Percentiles rank a stretch among this genome's conserved stretches.
phyloP scores from a whole-genome alignment of 2,797 vertebrate genomes.

The Neopelma chrysocephalum region DNA sequence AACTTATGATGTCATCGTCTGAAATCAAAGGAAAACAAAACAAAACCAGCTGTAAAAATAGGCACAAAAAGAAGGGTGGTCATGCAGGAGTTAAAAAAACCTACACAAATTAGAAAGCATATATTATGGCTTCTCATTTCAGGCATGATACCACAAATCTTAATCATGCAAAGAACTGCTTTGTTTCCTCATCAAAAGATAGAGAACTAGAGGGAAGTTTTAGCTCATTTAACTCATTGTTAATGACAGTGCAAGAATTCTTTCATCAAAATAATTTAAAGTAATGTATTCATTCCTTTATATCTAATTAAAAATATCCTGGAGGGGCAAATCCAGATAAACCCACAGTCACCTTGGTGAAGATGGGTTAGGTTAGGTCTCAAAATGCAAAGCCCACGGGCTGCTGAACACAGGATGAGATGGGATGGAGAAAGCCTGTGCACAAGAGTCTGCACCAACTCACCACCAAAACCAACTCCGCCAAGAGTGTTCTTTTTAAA shows the following conservation, averaged over 20 bases:
- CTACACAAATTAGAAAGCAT: conserved; percentile 2
- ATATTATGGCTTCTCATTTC: conserved; percentile 51
- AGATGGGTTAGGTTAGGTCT: neutral
- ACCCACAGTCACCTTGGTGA: conserved; percentile 38
- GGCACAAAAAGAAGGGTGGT: neutral
- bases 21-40: conserved; percentile 56
- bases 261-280: conserved; percentile 63
- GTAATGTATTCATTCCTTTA: conserved; percentile 48
- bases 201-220: conserved; percentile 70
- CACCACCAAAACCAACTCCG: neutral
- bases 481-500: neutral
- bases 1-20: neutral
- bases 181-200: conserved; percentile 51
- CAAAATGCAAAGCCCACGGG: neutral
- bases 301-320: conserved; percentile 40
- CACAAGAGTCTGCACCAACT: neutral
- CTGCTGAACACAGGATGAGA: neutral
- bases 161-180: conserved; percentile 66
- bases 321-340: neutral
- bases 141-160: conserved; percentile 42
- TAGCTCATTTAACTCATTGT: conserved; percentile 68
- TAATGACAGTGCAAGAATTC: conserved; percentile 48
- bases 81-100: conserved; percentile 34
- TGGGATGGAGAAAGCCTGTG: neutral
- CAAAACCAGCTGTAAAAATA: conserved; percentile 61